These are phyloP conservation scores for Dolichopus griseipennis DNA, from an alignment of 2,888 invertebrate species.

Conservation along the genomic window DNA sequence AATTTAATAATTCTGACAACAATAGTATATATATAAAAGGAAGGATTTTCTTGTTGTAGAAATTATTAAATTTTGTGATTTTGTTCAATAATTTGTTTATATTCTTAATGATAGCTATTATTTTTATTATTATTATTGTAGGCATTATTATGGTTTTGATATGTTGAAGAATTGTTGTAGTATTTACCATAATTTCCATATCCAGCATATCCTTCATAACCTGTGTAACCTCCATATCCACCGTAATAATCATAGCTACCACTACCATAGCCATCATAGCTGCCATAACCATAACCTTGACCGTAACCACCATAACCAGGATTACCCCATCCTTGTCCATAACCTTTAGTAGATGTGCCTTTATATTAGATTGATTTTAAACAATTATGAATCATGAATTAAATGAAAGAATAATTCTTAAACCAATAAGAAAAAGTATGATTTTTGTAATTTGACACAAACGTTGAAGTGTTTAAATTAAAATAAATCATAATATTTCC, in stretches of 20 bases:
- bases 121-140: constrained; percentile 39
- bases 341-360: constrained; percentile 42
- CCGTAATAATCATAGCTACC: constrained; percentile 63
- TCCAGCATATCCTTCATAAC: constrained; percentile 66
- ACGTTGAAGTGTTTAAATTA: no score
- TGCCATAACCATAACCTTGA: constrained; percentile 56
- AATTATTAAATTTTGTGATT: constrained; percentile 23
- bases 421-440: neutral
- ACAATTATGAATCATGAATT: neutral
- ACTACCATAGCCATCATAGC: constrained; percentile 66
- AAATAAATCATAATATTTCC: no score
- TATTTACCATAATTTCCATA: constrained; percentile 68
- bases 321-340: constrained; percentile 53
- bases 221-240: constrained; percentile 69
- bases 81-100: constrained; percentile 24
- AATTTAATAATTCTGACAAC: constrained; percentile 12
- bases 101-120: constrained; percentile 35
- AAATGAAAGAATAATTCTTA: neutral
- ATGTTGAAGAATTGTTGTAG: constrained; percentile 23
- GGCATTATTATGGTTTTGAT: constrained; percentile 34
- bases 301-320: constrained; percentile 63
- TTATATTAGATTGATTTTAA: constrained; percentile 12
- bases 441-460: no score
- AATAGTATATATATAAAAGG: neutral
- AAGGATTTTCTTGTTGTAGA: constrained; percentile 21